These are phyloP conservation scores for Maniola jurtina DNA, from an alignment of 1,140 invertebrate genomes.

Conservation along the genomic window DNA sequence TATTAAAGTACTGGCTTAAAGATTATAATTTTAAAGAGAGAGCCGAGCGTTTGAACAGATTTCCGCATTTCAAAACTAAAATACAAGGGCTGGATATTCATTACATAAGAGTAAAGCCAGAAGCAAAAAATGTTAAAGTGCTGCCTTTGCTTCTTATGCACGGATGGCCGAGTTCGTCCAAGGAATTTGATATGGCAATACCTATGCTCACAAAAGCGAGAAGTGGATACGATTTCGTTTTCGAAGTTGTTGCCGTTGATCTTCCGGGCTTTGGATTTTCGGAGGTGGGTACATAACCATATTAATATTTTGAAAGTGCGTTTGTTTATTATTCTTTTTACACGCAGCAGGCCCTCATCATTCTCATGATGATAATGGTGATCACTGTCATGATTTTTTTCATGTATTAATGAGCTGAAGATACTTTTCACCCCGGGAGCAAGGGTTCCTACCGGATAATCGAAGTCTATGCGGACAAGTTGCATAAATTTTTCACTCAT, in stretches of 20 bases:
- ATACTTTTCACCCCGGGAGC: too few species aligned
- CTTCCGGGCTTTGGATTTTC: conserved; percentile 93
- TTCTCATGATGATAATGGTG: too few species aligned
- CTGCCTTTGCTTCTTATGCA: conserved; percentile 90
- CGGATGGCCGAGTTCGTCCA: conserved; percentile 95
- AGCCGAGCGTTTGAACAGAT: conserved; percentile 84
- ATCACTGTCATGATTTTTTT: too few species aligned
- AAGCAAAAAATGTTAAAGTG: conserved; percentile 71
- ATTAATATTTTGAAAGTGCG: too few species aligned
- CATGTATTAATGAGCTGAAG: too few species aligned
- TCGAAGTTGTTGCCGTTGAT: conserved; percentile 90
- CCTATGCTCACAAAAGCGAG: conserved; percentile 84
- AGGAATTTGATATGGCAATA: conserved; percentile 92
- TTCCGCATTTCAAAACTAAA: conserved; percentile 86
- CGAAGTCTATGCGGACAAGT: too few species aligned
- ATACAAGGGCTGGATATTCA: conserved; percentile 88
- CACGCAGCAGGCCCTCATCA: too few species aligned
- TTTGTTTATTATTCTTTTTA: too few species aligned
- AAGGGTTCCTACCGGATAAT: too few species aligned
- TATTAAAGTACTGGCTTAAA: conserved; percentile 86
- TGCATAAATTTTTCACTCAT: too few species aligned
- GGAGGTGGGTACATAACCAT: conserved; percentile 69
- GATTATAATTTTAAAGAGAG: conserved; percentile 87
- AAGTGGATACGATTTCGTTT: conserved; percentile 83
- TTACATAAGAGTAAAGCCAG: conserved; percentile 82